phyloP scores from a whole-genome alignment of 2,888 invertebrate genomes.

The Geophilus truncorum region DNA sequence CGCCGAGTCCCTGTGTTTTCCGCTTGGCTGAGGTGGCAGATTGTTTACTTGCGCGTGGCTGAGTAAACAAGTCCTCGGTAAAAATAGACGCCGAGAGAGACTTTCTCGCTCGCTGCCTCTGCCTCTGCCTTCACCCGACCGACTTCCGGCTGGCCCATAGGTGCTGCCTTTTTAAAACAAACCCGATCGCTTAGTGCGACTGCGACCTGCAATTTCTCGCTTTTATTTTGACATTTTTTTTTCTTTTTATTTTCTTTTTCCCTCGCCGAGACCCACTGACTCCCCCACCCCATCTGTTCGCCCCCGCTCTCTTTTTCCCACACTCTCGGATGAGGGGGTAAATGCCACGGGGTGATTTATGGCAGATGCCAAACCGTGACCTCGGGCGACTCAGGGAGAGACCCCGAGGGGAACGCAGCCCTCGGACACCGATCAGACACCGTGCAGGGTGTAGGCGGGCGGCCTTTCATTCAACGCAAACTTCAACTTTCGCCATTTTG shows the following conservation, averaged over 20 bases:
- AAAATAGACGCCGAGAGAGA: constrained; percentile 13
- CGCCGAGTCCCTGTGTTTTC: constrained; percentile 18
- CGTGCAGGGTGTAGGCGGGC: not conserved
- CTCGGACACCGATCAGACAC: constrained; percentile 6
- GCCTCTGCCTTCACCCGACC: not conserved
- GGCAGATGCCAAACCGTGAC: constrained; percentile 16
- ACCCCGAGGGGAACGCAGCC: not conserved
- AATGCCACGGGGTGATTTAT: constrained; percentile 20
- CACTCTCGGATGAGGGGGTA: constrained; percentile 2
- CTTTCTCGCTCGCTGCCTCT: not conserved
- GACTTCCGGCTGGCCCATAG: not conserved
- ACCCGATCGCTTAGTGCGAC: too few relatives aligned
- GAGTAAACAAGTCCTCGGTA: constrained; percentile 29
- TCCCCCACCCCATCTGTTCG: not conserved
- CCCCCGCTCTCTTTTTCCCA: constrained; percentile 19
- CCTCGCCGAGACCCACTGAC: too few relatives aligned
- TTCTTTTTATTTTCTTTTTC: too few relatives aligned
- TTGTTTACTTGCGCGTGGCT: constrained; percentile 28
- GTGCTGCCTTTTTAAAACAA: not conserved
- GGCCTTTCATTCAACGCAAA: not conserved
- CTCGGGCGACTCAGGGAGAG: not conserved
- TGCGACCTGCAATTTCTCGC: too few relatives aligned
- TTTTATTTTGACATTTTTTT: too few relatives aligned
- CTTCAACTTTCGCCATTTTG: constrained; percentile 8
- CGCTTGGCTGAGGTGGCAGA: constrained; percentile 25